Base-by-base conservation (phyloP, 2,797 vertebrate species). In the Xerus rutilus region DNA sequence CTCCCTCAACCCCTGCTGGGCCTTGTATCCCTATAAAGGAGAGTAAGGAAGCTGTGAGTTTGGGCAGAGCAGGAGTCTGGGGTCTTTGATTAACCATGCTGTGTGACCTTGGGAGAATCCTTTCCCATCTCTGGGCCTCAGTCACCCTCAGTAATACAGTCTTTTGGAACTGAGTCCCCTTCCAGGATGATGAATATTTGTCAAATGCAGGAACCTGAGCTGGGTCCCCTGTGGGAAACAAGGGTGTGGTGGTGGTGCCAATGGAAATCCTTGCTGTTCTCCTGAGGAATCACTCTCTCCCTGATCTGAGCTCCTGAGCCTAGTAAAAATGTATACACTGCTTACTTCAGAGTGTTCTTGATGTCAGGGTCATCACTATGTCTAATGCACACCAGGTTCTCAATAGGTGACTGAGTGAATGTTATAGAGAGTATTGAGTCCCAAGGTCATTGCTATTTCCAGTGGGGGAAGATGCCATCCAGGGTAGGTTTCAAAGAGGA, bases 371-470 rank as follows among this genome's bases (percentile, higher is more conserved):
- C 49, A 76, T 47, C 49, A 76, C 64, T 17, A 25, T 67, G 83
- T 74, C 43, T 89, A n/a, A 23, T 35, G 35, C 15, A 28, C 59
- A 70, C n/a, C 28, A 20, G 85, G 73, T 57, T 89, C 62, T 86
- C 17, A 4, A 3, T 59, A 74, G 65, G 39, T 52, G 45, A 84
- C 59, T 45, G 59, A 85, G 49, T 69, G 74, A 84, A 28, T n/a
- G 21, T 76, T 32, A 77, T 2, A 77, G 74, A 90, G 15, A 20
- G 72, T 59, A 35, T 35, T 76, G 43, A 84, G 77, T 32, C 84
- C 21, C 79, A 84, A 89, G 94, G 89, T 81, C 84, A 73, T n/a
- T 62, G 79, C 57, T 67, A 77, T 20, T 45, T 89, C 92, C 79
- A 20, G 5, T 86, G 23, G 45, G 35, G 21, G 32, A n/a, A 12